phyloP scores from a whole-genome alignment of 2,888 invertebrate species.

The Venustoraphidia nigricollis region DNA sequence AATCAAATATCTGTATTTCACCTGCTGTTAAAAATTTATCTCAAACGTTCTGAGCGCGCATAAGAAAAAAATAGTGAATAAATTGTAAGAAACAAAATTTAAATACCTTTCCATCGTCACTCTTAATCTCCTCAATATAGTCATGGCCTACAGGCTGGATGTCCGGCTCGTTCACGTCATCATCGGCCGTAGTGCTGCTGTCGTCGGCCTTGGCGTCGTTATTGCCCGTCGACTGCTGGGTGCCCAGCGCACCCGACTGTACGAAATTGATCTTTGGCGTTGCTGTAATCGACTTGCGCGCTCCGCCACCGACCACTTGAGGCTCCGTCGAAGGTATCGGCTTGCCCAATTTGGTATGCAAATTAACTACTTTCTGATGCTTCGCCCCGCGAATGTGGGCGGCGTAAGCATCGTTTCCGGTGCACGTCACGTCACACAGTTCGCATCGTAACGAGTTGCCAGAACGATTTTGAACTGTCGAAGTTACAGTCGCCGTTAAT shows the following conservation, averaged over 20 bases:
- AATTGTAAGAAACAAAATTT: background rate
- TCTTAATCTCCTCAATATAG: constrained; percentile 93
- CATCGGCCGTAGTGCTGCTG: constrained; percentile 27
- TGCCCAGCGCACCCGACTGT: constrained; percentile 56
- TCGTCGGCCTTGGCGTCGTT: constrained; percentile 23
- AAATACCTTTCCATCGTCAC: constrained; percentile 68
- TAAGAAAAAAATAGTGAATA: background rate
- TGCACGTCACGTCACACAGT: constrained; percentile 95
- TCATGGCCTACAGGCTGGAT: constrained; percentile 90
- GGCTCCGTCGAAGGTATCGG: constrained; percentile 94
- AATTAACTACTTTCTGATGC: constrained; percentile 92
- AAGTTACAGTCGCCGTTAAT: constrained; percentile 46
- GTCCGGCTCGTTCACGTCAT: constrained; percentile 51
- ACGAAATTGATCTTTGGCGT: constrained; percentile 77
- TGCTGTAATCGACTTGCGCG: constrained; percentile 36
- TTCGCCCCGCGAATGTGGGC: constrained; percentile 96
- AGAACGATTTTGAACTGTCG: constrained; percentile 43
- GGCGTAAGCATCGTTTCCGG: constrained; percentile 95
- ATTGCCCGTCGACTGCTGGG: constrained; percentile 24
- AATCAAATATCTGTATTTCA: too few species aligned
- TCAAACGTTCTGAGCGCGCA: too few species aligned
- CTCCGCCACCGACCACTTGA: constrained; percentile 49
- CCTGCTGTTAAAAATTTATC: too few species aligned
- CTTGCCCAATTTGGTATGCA: constrained; percentile 94
- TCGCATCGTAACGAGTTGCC: constrained; percentile 78